Base-by-base conservation (phyloP, 2,888 invertebrate genomes). In the Artemia sp. region DNA sequence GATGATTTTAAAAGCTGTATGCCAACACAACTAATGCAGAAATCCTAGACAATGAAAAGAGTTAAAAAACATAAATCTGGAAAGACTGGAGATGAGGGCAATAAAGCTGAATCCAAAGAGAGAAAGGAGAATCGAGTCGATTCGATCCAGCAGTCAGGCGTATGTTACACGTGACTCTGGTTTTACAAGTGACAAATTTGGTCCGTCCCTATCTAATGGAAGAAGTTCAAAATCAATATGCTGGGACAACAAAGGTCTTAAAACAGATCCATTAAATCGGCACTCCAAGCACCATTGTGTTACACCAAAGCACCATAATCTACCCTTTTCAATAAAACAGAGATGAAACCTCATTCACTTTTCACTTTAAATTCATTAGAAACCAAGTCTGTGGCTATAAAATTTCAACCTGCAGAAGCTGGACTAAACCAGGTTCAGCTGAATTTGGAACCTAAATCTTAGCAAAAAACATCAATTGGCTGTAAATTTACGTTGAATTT, bases 1-100 rank as follows among this genome's bases (percentile, higher is more conserved):
- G 64, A n/a, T n/a, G 64, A n/a, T 10, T 58, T 58, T 10, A 58
- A 58, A 24, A 58, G 64, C 64, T 58, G 8, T 58, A 58, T 58
- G 64, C 64, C 14, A 24, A 58, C 9, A 58, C 64, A 24, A 58
- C 64, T n/a, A n/a, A 58, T 58, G 11, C 64, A 2, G 64, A 58
- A 9, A 58, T 12, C 9, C n/a, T 58, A 24, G 11, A 58, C 11
- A 58, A 24, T 58, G 8, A n/a, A 24, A 19, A n/a, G 64, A 8
- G 64, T 10, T 11, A 1, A 24, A 10, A 24, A 58, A 58, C 64
- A 58, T 24, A 24, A 11, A n/a, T n/a, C 64, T n/a, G 58, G 12
- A 14, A 53, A 53, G 14, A 53, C 58, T n/a, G 24, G 24, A 58
- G 14, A 58, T 19, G 64, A 58, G 24, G 38, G 38, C 38, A 38